Base-by-base conservation (phyloP, 2,888 invertebrate genomes). In the Spialia ferax region DNA sequence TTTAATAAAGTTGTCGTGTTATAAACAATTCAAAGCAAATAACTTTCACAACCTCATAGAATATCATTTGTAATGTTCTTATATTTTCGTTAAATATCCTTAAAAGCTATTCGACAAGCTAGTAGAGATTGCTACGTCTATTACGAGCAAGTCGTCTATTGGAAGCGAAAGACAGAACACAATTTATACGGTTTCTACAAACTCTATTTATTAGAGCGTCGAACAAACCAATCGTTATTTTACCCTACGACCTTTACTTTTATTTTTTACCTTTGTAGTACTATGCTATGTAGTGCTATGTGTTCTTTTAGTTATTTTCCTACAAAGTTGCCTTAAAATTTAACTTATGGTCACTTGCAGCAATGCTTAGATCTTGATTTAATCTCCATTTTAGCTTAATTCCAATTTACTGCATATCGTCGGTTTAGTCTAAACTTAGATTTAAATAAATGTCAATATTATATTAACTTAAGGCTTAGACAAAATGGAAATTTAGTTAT, bases 161-260 rank as follows among this genome's bases (percentile, higher is more conserved):
- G 42, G 42, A 15, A n/a, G 15, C 42, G 7, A 42, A 15, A 15
- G 42, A 42, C 42, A 7, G 15, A 7, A 42, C 42, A 7, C 15
- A 42, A 42, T 42, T 15, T 42, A 42, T 42, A 42, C 7, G 15
- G 42, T n/a, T 15, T 15, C 1, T 42, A 42, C 42, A 2, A 15
- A 15, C 42, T 15, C 15, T 42, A 42, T 42, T 42, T 42, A 42
- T 42, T 42, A 42, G 15, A 42, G 42, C 42, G 42, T 42, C 42
- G 42, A 42, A 15, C 15, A 6, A 42, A 38, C 38, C n/a, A n/a
- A n/a, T 42, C 15, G 42, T 42, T 42, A 42, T 42, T 42, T 42
- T 42, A 15, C 42, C 15, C 42, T 42, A n/a, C 15, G 42, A 42
- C 42, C 42, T 42, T 42, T 7, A 15, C 15, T 42, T 15, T 42